Evolutionary conservation across 1,140 invertebrate genomes (phyloP), one percentile per base, ranked within the genome.

Genomic region (Sarcophaga peregrina): DNA sequence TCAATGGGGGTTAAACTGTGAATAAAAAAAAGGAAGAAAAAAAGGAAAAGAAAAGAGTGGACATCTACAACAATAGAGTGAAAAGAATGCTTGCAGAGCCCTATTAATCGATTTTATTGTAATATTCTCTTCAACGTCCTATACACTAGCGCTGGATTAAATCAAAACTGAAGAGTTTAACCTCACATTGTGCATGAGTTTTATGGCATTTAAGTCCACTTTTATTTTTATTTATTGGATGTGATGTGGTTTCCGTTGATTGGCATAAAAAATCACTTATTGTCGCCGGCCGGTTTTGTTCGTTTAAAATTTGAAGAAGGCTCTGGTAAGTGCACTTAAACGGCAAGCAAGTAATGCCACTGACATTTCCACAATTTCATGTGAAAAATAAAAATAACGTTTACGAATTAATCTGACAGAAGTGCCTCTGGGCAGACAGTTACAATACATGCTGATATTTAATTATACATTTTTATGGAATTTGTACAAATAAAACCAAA

Each of bases 1-100:
- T 74, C 73, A 45, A 74, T 47, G 10, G 73, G 45, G 58, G 37
- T 74, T 46, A 45, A 74, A 58, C n/a, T 58, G 52, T 10, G 52
- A 58, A 58, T 15, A 58, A 58, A 58, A 58, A 15, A 10, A 58
- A 13, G 10, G 52, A 58, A 58, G n/a, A 4, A 15, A 7, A 13
- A 58, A 58, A 13, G 1, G n/a, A n/a, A 37, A 37, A 37, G 25
- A 37, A 37, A 37, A 37, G 25, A 37, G 25, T 2, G 25, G 25
- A 37, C 25, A 37, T 37, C 25, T 37, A 37, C 25, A 37, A 37
- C 25, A 37, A 37, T 37, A 37, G 25, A 37, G 25, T 4, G 25
- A 37, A 37, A 37, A 37, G 25, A 37, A 37, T 37, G 25, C 25
- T 4, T 37, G 25, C 54, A 13, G 13, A 58, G n/a, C 54, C 54